Evolutionary conservation across 2,113 vertebrate genomes (phyloP), one percentile per base, ranked within the genome.

Genomic region (Tinamus guttatus): DNA sequence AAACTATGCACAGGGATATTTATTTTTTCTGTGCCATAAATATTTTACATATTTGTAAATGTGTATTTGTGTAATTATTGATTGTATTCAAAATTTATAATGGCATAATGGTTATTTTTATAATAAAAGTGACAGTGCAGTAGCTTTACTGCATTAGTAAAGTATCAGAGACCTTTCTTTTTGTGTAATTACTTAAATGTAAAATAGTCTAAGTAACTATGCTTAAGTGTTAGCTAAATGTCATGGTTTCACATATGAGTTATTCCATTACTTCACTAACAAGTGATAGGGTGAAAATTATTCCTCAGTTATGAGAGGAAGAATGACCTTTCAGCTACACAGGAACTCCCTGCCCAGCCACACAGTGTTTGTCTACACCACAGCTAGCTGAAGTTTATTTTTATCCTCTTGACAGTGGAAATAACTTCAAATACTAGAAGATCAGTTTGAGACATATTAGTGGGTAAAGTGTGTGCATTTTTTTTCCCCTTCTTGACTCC

Each of bases 41-140:
- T 89, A 38, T 83, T 64, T 67, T 67, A 89, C 38, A 87, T 6
- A 43, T 56, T 71, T 84, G 52, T 92, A 81, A 93, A 79, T 68
- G 47, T 65, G 4, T 94, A 62, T 75, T 81, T 94, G 74, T 89
- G 36, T 94, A 64, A 88, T 68, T 96, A 92, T 76, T 83, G 47
- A 64, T 6, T 79, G 43, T 84, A 90, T 94, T 90, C 47, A 67
- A 91, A 52, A 84, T 92, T 93, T 65, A 89, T 52, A 71, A 52
- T 19, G 25, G 47, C 7, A 4, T 74, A 83, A 89, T 82, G 40
- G 56, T 93, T 96, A 96, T 97, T 97, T 97, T 97, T 96, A 82
- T 97, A 96, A 96, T 94, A 95, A 96, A 97, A 94, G 15, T 81
- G 41, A 78, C 67, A 36, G 8, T 90, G 90, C 16, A 75, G 63